phyloP scores from a whole-genome alignment of 2,888 invertebrate genomes.

The Cinara cedri region DNA sequence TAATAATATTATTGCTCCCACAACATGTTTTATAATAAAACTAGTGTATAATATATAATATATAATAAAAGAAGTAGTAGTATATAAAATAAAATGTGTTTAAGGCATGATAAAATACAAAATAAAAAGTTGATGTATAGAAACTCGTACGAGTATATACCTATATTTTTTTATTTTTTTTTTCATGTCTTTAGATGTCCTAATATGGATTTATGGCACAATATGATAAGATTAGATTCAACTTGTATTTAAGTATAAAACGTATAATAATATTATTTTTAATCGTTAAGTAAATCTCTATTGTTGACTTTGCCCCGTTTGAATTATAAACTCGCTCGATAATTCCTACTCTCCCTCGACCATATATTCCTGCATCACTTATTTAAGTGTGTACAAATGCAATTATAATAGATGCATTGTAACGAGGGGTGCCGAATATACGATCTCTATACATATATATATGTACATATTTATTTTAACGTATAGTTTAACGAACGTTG shows the following conservation, averaged over 20 bases:
- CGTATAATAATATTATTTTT: background rate
- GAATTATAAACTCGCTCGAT: background rate
- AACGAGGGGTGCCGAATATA: constrained; percentile 21
- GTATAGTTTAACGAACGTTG: constrained; percentile 25
- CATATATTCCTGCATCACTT: background rate
- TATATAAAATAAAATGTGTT: background rate
- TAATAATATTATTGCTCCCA: background rate
- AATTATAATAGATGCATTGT: constrained; percentile 32
- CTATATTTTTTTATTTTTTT: background rate
- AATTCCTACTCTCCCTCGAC: constrained; percentile 4
- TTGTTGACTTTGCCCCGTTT: background rate
- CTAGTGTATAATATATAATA: too few species aligned
- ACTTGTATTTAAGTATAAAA: constrained; percentile 3
- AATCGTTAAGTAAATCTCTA: constrained; percentile 1
- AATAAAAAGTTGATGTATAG: background rate
- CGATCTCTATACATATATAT: background rate
- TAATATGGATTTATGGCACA: too few species aligned
- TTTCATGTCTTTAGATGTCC: background rate
- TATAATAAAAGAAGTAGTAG: too few species aligned
- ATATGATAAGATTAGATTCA: background rate
- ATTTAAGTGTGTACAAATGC: constrained; percentile 46
- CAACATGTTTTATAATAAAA: background rate
- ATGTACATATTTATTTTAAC: background rate
- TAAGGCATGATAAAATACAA: background rate
- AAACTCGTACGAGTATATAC: background rate